A percentile compares a stretch with the other conserved stretches of the same genome.
These are phyloP conservation scores for Lethenteron reissneri DNA, from an alignment of 2,113 vertebrate genomes.

Conservation along the genomic window DNA sequence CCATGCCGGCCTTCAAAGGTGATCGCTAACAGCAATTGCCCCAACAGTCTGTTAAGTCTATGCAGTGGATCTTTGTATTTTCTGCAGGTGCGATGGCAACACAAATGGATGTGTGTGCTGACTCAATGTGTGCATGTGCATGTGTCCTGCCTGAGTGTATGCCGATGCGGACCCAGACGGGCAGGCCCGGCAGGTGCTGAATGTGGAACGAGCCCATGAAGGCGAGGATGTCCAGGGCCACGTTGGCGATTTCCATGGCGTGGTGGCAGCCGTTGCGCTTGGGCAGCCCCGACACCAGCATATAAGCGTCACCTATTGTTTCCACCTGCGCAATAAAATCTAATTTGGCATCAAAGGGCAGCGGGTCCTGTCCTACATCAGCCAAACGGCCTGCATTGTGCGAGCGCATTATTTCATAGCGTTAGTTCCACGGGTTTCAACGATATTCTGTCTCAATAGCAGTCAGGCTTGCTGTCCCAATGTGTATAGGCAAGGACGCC, in stretches of 20 bases:
- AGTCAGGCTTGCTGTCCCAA: too few species aligned
- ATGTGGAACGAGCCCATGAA: slow-evolving; percentile 81
- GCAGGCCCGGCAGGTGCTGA: slow-evolving; percentile 66
- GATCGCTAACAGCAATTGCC: too few species aligned
- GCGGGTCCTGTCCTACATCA: too few species aligned
- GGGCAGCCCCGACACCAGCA: slow-evolving; percentile 83
- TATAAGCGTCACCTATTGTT: slow-evolving; percentile 90
- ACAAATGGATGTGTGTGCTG: not conserved
- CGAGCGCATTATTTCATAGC: too few species aligned
- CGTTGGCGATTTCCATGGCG: slow-evolving; percentile 68
- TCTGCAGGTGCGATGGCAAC: not conserved
- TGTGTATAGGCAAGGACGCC: too few species aligned
- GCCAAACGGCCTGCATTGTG: too few species aligned
- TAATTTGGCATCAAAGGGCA: too few species aligned
- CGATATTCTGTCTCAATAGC: too few species aligned
- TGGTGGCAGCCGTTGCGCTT: slow-evolving; percentile 71
- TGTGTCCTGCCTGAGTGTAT: slow-evolving; percentile 62
- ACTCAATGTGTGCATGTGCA: not conserved
- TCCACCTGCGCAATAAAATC: slow-evolving; percentile 39
- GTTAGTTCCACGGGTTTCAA: too few species aligned
- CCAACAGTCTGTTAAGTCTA: too few species aligned
- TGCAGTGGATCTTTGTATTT: too few species aligned
- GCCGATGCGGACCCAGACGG: slow-evolving; percentile 88
- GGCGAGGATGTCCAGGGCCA: slow-evolving; percentile 79
- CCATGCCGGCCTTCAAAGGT: too few species aligned